Conservation (phyloP, 2,888 invertebrate genomes). For the Pardosa pseudoannulata region DNA sequence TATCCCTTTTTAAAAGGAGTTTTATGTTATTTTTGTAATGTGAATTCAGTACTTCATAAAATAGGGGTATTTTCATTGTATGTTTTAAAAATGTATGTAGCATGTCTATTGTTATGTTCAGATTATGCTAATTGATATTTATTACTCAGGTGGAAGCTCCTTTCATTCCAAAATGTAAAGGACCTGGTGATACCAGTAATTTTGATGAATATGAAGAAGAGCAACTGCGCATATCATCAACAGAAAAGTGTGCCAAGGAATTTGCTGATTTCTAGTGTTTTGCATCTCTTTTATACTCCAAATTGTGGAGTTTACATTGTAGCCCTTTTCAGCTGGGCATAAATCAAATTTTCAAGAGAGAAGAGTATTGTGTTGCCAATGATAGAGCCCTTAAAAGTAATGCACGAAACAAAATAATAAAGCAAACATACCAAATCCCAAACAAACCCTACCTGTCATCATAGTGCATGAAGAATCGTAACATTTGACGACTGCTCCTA, state of each 20-base stretch:
- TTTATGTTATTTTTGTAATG: no score
- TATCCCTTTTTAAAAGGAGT: no score
- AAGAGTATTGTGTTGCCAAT: constrained; percentile 67
- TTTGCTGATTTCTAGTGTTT: constrained; percentile 91
- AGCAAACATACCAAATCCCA: constrained; percentile 44
- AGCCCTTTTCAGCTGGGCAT: constrained; percentile 73
- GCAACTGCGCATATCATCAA: constrained; percentile 97
- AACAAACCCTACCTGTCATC: constrained; percentile 49
- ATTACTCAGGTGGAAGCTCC: constrained; percentile 91
- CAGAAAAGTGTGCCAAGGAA: constrained; percentile 99
- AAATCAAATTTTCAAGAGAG: constrained; percentile 54
- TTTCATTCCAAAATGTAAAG: constrained; percentile 98
- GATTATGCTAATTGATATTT: neutral
- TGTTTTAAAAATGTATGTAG: no score
- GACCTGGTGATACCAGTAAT: constrained; percentile 99
- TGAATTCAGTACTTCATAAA: no score
- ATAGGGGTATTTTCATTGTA: no score
- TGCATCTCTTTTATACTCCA: constrained; percentile 65
- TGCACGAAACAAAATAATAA: constrained; percentile 60
- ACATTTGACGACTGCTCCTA: constrained; percentile 31
- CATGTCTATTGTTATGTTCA: no score
- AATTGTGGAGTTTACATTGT: constrained; percentile 63
- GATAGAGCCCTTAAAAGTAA: constrained; percentile 59
- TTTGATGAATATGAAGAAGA: constrained; percentile 99
- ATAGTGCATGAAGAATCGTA: constrained; percentile 56